phyloP scores from a whole-genome alignment of 2,113 vertebrate genomes.

The Mus musculus region GRCm39 chr5:111670501-111671000 shows the following conservation, averaged over 20 bases:
- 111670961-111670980: background rate
- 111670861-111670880: background rate
- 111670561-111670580: background rate
- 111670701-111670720: background rate
- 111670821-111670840: constrained; percentile 20
- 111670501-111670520: background rate
- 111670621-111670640: background rate
- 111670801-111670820: constrained; percentile 54
- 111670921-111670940: background rate
- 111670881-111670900: background rate
- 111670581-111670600: background rate
- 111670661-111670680: background rate
- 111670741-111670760: constrained; percentile 68
- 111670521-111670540: background rate
- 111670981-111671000: fast-evolving
- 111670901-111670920: background rate
- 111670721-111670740: background rate
- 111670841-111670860: background rate
- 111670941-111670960: background rate
- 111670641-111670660: background rate
- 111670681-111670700: background rate
- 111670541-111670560: background rate
- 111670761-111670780: constrained; percentile 73
- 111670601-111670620: background rate
- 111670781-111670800: constrained; percentile 70